Evolutionary conservation across 2,113 vertebrate genomes (phyloP).

Genomic region (Coreoperca whiteheadi): DNA sequence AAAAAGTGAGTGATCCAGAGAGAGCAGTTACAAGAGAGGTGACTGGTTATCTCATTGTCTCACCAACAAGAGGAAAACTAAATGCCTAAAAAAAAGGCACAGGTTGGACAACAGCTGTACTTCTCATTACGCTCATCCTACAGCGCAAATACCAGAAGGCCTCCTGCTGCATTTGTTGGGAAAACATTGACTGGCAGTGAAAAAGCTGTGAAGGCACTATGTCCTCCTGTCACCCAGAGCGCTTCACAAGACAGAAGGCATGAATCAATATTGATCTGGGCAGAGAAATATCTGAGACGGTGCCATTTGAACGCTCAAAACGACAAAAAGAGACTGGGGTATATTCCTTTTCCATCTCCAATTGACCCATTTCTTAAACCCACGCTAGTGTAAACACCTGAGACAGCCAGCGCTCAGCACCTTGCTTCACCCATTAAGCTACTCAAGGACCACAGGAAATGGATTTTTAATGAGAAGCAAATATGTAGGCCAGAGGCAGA

Average conservation of each 20-base stretch:
- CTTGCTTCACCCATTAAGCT: not conserved
- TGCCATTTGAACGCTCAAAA: not conserved
- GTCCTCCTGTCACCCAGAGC: conserved; percentile 17
- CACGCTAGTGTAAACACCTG: not conserved
- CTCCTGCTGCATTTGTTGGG: conserved; percentile 63
- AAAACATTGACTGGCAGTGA: conserved; percentile 54
- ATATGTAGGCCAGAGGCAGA: conserved; percentile 24
- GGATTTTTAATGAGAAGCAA: not conserved
- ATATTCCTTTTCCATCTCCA: not conserved
- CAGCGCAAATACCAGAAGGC: conserved; percentile 42
- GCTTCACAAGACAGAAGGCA: conserved; percentile 56
- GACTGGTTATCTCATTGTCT: not conserved
- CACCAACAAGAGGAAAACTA: not conserved
- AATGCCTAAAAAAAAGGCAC: not conserved
- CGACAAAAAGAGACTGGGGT: not conserved
- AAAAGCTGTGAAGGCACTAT: conserved; percentile 54
- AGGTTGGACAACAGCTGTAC: conserved; percentile 14
- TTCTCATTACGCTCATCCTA: conserved; percentile 18
- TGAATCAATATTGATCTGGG: conserved; percentile 62
- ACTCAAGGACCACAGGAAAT: not conserved
- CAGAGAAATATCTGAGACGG: not conserved
- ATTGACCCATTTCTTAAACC: not conserved
- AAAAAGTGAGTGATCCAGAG: not conserved
- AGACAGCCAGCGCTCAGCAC: not conserved
- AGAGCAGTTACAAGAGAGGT: not conserved